Evolutionary conservation across 1,140 invertebrate species (phyloP).

Genomic region (Drosophila mauritiana): DNA sequence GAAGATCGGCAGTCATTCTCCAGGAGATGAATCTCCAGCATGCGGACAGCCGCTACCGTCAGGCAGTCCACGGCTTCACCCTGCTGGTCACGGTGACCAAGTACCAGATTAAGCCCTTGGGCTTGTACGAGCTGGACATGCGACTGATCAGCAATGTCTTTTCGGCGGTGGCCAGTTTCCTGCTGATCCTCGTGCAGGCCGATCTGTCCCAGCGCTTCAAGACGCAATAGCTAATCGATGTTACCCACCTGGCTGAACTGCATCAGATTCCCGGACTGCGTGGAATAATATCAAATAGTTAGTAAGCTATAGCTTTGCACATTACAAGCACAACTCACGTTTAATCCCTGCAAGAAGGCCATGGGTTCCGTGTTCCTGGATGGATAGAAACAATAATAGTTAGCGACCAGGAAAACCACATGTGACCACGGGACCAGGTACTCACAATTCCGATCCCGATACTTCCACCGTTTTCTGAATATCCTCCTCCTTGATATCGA

Average conservation of each 20-base stretch:
- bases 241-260: conserved; percentile 76
- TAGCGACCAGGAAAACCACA: conserved; percentile 4
- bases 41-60: conserved; percentile 62
- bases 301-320: background rate
- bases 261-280: conserved; percentile 77
- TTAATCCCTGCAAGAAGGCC: conserved; percentile 72
- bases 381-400: background rate
- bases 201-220: conserved; percentile 60
- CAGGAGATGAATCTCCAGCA: conserved; percentile 53
- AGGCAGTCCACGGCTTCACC: conserved; percentile 60
- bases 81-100: conserved; percentile 48
- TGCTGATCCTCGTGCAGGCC: conserved; percentile 60
- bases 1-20: conserved; percentile 47
- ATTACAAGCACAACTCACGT: conserved; percentile 53
- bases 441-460: conserved; percentile 25
- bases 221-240: conserved; percentile 5
- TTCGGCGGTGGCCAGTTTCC: conserved; percentile 53
- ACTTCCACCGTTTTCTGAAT: conserved; percentile 42
- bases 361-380: conserved; percentile 59
- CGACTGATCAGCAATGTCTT: conserved; percentile 56
- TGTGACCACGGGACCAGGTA: conserved; percentile 16
- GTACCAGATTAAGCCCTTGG: conserved; percentile 69
- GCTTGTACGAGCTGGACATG: conserved; percentile 63
- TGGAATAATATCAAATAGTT: conserved; percentile 16
- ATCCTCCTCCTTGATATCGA: conserved; percentile 20